These are phyloP conservation scores for Lethenteron camtschaticum DNA, from an alignment of 2,113 vertebrate species.

Conservation along the genomic window DNA sequence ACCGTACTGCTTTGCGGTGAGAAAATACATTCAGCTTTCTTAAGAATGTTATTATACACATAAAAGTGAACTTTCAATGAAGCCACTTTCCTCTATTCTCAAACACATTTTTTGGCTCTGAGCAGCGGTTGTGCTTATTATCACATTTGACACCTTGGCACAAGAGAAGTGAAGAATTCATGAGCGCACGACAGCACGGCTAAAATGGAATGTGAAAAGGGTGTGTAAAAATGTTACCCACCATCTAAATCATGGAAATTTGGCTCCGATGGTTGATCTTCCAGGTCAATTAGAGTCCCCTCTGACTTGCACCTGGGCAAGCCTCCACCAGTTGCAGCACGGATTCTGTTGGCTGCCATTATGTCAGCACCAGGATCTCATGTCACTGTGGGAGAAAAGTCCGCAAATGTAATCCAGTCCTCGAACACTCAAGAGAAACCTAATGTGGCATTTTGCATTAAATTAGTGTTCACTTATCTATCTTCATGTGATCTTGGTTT, in stretches of 20 bases:
- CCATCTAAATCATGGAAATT: constrained; percentile 62
- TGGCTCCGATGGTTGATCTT: constrained; percentile 38
- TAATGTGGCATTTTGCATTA: not conserved
- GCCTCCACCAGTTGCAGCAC: constrained; percentile 37
- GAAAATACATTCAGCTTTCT: too few species aligned
- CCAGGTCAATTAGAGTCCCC: constrained; percentile 64
- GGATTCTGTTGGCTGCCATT: constrained; percentile 86
- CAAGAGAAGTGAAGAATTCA: too few species aligned
- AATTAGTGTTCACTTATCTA: not conserved
- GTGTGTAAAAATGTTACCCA: constrained; percentile 14
- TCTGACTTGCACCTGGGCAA: constrained; percentile 77
- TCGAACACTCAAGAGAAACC: not conserved
- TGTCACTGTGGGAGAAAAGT: not conserved
- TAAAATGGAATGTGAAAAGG: too few species aligned
- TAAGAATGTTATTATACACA: too few species aligned
- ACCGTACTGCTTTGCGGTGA: too few species aligned
- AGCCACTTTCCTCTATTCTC: too few species aligned
- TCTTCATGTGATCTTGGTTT: not conserved
- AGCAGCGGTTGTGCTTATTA: too few species aligned
- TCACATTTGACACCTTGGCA: too few species aligned
- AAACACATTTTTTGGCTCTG: too few species aligned
- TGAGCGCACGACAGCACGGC: too few species aligned
- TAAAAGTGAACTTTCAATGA: too few species aligned
- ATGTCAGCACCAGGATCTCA: not conserved
- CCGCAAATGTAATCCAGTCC: not conserved